Percentiles rank a stretch among this genome's conserved stretches.
Conservation (phyloP, 2,113 vertebrate species). For the Datnioides undecimradiatus region DNA sequence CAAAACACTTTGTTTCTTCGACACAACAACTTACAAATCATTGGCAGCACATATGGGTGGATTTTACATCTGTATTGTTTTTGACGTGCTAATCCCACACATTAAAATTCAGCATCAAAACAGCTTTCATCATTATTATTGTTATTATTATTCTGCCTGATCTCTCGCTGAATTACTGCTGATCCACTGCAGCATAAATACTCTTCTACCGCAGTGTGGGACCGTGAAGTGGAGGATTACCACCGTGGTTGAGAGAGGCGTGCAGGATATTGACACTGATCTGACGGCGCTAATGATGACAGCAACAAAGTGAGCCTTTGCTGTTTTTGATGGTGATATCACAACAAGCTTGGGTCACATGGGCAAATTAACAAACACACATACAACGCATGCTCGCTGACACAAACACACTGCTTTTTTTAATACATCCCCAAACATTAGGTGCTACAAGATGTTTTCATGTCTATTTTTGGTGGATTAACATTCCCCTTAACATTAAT, state of each 20-base stretch:
- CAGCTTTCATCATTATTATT: slow-evolving; percentile 62
- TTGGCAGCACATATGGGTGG: slow-evolving; percentile 16
- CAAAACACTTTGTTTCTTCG: slow-evolving; percentile 13
- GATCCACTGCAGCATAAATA: slow-evolving; percentile 68
- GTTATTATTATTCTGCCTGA: slow-evolving; percentile 51
- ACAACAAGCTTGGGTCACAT: slow-evolving; percentile 34
- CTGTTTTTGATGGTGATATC: slow-evolving; percentile 56
- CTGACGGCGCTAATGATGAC: slow-evolving; percentile 47
- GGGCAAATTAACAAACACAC: slow-evolving; percentile 10
- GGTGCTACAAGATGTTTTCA: slow-evolving; percentile 54
- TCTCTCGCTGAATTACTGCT: slow-evolving; percentile 50
- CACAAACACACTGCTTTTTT: slow-evolving; percentile 34
- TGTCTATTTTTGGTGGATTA: slow-evolving; percentile 58
- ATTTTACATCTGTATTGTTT: slow-evolving; percentile 61
- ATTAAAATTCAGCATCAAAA: slow-evolving; percentile 66
- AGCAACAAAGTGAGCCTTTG: slow-evolving; percentile 49
- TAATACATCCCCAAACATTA: slow-evolving; percentile 33
- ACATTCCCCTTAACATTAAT: slow-evolving; percentile 9
- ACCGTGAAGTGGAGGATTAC: slow-evolving; percentile 73
- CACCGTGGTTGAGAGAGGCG: slow-evolving; percentile 18
- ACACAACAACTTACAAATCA: slow-evolving; percentile 49
- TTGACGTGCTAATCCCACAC: slow-evolving; percentile 39
- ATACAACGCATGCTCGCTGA: slow-evolving; percentile 20
- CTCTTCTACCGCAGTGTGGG: slow-evolving; percentile 56
- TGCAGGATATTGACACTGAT: slow-evolving; percentile 41